Conservation (phyloP, 2,888 invertebrate species). For the Drosophila macrospina region DNA sequence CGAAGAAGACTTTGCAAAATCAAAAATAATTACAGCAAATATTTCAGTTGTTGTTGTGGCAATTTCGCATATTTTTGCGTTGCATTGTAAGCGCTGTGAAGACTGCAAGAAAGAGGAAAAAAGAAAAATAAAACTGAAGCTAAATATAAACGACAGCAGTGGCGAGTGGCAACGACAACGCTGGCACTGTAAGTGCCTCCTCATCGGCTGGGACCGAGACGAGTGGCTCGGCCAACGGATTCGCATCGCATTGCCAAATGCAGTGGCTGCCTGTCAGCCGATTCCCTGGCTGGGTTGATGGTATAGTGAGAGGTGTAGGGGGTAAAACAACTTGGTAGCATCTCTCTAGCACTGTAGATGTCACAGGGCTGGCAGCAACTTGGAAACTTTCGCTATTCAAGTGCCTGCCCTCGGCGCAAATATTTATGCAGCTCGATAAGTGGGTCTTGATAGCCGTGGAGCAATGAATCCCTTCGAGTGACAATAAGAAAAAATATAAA, state of each 20-base stretch:
- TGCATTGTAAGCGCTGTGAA: conserved; percentile 44
- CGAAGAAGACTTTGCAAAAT: conserved; percentile 44
- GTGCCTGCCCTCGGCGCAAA: conserved; percentile 50
- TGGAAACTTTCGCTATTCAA: conserved; percentile 46
- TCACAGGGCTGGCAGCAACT: conserved; percentile 56
- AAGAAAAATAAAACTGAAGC: conserved; percentile 44
- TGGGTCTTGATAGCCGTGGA: conserved; percentile 29
- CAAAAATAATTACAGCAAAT: conserved; percentile 68
- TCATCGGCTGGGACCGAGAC: conserved; percentile 37
- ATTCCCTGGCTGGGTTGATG: background rate
- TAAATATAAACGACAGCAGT: conserved; percentile 70
- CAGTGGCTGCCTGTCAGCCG: conserved; percentile 52
- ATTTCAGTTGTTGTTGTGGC: conserved; percentile 27
- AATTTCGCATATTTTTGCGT: conserved; percentile 54
- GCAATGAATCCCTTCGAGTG: conserved; percentile 34
- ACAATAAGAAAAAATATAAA: conserved; percentile 19
- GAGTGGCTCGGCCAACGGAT: conserved; percentile 46
- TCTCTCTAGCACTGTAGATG: conserved; percentile 39
- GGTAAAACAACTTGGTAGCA: background rate
- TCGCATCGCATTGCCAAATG: conserved; percentile 64
- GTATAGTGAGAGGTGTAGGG: background rate
- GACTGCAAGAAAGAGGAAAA: conserved; percentile 34
- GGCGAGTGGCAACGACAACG: conserved; percentile 47
- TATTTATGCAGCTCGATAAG: conserved; percentile 61
- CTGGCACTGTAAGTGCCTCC: conserved; percentile 60